These are phyloP conservation scores for Anolis carolinensis DNA, from an alignment of 2,113 vertebrate genomes.

Conservation along the genomic window DNA sequence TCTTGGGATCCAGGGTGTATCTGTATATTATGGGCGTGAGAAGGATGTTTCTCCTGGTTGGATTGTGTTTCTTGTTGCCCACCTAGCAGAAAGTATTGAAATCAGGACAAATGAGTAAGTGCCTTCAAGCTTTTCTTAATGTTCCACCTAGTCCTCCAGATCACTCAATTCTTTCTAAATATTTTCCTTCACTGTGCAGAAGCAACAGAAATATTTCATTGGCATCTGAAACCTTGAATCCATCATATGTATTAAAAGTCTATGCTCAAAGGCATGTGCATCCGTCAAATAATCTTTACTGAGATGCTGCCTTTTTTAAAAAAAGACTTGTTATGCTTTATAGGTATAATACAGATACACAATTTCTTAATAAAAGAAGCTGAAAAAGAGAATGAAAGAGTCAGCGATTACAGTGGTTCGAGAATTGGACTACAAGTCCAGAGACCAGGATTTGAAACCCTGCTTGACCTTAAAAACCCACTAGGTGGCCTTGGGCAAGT, in stretches of 20 bases:
- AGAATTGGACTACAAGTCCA: no score
- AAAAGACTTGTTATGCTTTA: neutral
- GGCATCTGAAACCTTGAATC: neutral
- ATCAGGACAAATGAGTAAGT: neutral
- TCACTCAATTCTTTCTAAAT: neutral
- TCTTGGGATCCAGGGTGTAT: no score
- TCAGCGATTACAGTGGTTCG: no score
- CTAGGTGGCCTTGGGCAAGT: no score
- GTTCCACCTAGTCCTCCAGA: neutral
- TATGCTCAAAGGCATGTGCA: neutral
- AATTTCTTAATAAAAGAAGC: neutral
- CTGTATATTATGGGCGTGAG: no score
- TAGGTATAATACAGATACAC: neutral
- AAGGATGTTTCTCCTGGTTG: fast-evolving
- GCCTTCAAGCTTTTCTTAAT: neutral
- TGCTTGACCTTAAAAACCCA: no score
- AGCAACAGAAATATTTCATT: neutral
- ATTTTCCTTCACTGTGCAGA: neutral
- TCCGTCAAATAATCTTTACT: neutral
- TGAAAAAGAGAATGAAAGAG: neutral
- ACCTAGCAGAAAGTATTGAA: neutral
- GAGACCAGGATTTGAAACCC: no score
- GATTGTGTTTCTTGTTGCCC: neutral
- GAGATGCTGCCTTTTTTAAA: slow-evolving; percentile 1
- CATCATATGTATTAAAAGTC: slow-evolving; percentile 8